Evolutionary conservation across 2,113 vertebrate species (phyloP).

Genomic region (Erpornis zantholeuca): DNA sequence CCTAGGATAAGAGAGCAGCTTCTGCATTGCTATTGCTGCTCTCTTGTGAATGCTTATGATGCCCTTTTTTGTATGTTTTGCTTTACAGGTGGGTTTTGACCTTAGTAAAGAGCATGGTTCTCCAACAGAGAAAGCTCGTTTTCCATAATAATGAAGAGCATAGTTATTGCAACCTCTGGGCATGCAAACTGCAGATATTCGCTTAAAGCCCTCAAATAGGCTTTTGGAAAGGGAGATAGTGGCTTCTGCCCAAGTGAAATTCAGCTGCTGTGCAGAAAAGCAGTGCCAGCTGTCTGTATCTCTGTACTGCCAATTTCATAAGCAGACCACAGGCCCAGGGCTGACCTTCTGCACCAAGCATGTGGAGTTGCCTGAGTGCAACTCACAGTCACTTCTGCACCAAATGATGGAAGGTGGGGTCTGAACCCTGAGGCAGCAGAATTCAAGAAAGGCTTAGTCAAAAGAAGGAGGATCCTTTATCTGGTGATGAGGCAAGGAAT

Average conservation of each 20-base stretch:
- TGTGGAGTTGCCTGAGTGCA: background rate
- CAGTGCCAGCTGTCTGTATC: background rate
- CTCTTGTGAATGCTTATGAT: background rate
- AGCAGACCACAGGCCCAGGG: background rate
- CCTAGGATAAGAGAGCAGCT: background rate
- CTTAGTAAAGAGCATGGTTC: background rate
- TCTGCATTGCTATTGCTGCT: background rate
- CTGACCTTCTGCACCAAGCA: background rate
- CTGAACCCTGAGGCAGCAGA: background rate
- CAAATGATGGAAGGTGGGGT: background rate
- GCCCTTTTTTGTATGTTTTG: background rate
- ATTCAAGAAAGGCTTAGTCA: background rate
- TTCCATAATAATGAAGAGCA: background rate
- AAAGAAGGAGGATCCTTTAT: background rate
- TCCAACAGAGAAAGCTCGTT: background rate
- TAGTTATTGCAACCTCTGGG: background rate
- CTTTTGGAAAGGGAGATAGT: background rate
- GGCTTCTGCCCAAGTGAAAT: background rate
- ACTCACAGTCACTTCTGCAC: background rate
- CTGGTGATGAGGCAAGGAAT: background rate
- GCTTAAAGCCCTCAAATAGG: background rate
- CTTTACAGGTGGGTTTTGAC: background rate
- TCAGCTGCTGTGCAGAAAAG: background rate
- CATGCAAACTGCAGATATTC: background rate
- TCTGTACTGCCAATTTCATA: background rate